Conservation (phyloP, 1,140 invertebrate species). For the Dendrolimus punctatus region DNA sequence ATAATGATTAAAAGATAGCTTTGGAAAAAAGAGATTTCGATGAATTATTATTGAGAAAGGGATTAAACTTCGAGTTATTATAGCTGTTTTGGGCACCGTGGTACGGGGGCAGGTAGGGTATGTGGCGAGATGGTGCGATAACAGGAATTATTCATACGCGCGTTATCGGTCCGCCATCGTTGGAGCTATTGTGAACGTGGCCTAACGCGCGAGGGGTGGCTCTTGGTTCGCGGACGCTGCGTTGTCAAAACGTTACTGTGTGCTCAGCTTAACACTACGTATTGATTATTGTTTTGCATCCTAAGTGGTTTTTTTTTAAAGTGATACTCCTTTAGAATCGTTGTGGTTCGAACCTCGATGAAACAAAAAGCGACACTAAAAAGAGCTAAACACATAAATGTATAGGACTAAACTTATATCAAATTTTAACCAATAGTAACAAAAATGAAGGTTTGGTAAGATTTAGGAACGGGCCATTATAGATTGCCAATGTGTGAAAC, state of each 20-base stretch:
- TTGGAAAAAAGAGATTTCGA: too few relatives aligned
- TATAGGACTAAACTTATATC: too few relatives aligned
- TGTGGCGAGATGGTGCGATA: conserved; percentile 68
- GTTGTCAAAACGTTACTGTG: conserved; percentile 55
- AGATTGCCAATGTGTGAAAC: too few relatives aligned
- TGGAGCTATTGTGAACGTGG: conserved; percentile 53
- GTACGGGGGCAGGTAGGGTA: conserved; percentile 64
- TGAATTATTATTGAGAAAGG: conserved; percentile 12
- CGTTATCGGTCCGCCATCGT: conserved; percentile 62
- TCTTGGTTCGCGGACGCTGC: conserved; percentile 40
- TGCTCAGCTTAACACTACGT: conserved; percentile 37
- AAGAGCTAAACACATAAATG: too few relatives aligned
- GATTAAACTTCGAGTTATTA: conserved; percentile 26
- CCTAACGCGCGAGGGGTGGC: conserved; percentile 51
- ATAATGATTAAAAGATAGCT: conserved; percentile 52
- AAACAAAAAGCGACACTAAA: too few relatives aligned
- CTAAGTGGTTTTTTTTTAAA: too few relatives aligned
- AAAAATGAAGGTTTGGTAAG: too few relatives aligned
- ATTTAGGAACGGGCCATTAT: too few relatives aligned
- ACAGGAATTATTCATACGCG: conserved; percentile 66
- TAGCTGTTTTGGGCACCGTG: conserved; percentile 33
- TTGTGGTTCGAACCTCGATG: too few relatives aligned
- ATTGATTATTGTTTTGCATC: conserved; percentile 56
- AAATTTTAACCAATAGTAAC: too few relatives aligned
- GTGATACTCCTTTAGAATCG: too few relatives aligned